phyloP scores from a whole-genome alignment of 1,140 invertebrate species.

The Triops cancriformis region DNA sequence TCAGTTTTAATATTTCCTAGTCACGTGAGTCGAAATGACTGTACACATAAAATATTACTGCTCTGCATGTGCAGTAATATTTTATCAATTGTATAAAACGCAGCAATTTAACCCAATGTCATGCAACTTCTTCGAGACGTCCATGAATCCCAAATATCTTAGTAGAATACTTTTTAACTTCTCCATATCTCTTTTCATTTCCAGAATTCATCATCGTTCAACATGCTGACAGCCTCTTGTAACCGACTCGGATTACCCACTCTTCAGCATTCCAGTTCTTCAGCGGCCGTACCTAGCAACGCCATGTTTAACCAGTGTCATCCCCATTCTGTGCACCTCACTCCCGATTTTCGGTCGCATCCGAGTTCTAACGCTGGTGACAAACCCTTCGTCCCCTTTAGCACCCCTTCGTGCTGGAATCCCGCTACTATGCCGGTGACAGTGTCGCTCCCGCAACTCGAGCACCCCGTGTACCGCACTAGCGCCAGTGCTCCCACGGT shows the following conservation, averaged over 20 bases:
- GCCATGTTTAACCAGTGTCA: conserved; percentile 1
- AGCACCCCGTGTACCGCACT: neutral
- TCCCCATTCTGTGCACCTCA: neutral
- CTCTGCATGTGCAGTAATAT: too few relatives aligned
- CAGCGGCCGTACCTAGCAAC: neutral
- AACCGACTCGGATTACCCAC: neutral
- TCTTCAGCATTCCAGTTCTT: neutral
- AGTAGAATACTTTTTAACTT: too few relatives aligned
- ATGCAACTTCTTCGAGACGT: too few relatives aligned
- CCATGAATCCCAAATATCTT: too few relatives aligned
- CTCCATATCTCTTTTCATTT: neutral
- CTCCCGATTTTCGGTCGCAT: neutral
- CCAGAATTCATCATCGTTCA: neutral
- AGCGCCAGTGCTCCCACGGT: neutral
- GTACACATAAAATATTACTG: too few relatives aligned
- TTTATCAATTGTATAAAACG: too few relatives aligned
- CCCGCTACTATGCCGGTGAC: conserved; percentile 22
- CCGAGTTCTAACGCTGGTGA: neutral
- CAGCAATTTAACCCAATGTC: too few relatives aligned
- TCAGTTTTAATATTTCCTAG: too few relatives aligned
- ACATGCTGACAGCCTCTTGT: neutral
- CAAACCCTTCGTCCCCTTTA: conserved; percentile 12
- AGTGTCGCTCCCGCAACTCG: neutral
- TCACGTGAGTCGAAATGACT: too few relatives aligned
- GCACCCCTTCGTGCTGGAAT: neutral